Percentiles rank a stretch among this genome's conserved stretches.
These are phyloP conservation scores for Margaritifera margaritifera DNA, from an alignment of 2,888 invertebrate genomes.

Conservation along the genomic window DNA sequence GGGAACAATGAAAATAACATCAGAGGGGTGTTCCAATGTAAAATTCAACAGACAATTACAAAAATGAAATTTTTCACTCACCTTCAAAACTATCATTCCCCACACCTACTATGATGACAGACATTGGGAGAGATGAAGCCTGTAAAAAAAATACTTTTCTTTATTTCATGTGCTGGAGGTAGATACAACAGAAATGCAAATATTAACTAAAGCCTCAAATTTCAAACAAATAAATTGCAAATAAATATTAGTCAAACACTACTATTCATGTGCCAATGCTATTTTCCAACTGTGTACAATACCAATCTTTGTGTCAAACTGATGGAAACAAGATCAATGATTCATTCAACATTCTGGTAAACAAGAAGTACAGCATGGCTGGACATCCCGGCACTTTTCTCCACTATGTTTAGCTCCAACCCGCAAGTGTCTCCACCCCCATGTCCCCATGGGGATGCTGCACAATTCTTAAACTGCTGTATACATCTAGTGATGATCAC, in stretches of 20 bases:
- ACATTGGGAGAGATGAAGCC: slow-evolving; percentile 71
- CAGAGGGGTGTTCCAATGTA: too few species aligned
- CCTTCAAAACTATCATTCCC: slow-evolving; percentile 69
- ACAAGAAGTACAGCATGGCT: too few species aligned
- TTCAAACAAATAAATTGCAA: not conserved
- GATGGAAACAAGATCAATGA: not conserved
- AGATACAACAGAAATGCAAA: not conserved
- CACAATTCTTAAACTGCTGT: too few species aligned
- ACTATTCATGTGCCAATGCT: not conserved
- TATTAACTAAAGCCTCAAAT: not conserved
- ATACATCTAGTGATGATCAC: too few species aligned
- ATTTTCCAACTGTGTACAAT: not conserved
- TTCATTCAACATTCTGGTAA: not conserved
- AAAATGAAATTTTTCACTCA: slow-evolving; percentile 24
- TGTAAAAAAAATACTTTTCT: slow-evolving; percentile 46
- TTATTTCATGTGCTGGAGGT: not conserved
- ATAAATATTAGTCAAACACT: not conserved
- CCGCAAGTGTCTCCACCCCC: too few species aligned
- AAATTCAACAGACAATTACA: not conserved
- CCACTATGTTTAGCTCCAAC: too few species aligned
- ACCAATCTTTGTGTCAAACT: not conserved
- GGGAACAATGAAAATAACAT: too few species aligned
- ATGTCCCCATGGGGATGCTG: too few species aligned
- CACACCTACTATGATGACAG: slow-evolving; percentile 70
- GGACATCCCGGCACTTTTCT: too few species aligned